Evolutionary conservation across 2,888 invertebrate genomes (phyloP).

Genomic region (Leucozona laternaria): DNA sequence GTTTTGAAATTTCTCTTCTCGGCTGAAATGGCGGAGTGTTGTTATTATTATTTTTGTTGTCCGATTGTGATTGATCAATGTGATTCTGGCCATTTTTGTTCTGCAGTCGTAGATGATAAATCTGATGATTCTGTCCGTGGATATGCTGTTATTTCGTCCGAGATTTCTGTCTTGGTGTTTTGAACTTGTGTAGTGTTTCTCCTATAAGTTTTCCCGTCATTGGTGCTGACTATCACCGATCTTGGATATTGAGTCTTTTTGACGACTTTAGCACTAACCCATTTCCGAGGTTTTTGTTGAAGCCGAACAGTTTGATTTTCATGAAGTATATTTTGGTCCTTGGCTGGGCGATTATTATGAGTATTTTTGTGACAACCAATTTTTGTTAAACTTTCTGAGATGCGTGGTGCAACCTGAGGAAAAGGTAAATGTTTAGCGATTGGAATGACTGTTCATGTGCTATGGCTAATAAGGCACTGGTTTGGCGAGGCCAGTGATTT

Average conservation of each 20-base stretch:
- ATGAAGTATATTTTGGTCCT: neutral
- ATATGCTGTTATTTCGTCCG: neutral
- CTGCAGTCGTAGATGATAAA: neutral
- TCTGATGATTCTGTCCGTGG: neutral
- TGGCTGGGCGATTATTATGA: slow-evolving; percentile 11
- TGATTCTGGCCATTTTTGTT: neutral
- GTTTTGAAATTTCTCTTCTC: neutral
- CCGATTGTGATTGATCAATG: too few relatives aligned
- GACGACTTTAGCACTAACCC: slow-evolving; percentile 4
- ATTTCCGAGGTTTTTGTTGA: slow-evolving; percentile 35
- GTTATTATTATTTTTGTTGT: too few relatives aligned
- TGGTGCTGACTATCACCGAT: slow-evolving; percentile 16
- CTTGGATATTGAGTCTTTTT: slow-evolving; percentile 20
- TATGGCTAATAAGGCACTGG: neutral
- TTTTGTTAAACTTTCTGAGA: neutral
- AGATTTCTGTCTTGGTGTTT: neutral
- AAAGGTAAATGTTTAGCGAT: neutral
- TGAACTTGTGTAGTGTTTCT: slow-evolving; percentile 22
- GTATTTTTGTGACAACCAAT: neutral
- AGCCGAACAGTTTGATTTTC: neutral
- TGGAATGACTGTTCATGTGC: slow-evolving; percentile 9
- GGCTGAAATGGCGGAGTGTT: too few relatives aligned
- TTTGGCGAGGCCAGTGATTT: neutral
- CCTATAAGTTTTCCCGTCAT: slow-evolving; percentile 1
- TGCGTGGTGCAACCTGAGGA: neutral